Evolutionary conservation across 2,113 vertebrate genomes (phyloP), one percentile per base, ranked within the genome.

Genomic region (Tor tambroides): DNA sequence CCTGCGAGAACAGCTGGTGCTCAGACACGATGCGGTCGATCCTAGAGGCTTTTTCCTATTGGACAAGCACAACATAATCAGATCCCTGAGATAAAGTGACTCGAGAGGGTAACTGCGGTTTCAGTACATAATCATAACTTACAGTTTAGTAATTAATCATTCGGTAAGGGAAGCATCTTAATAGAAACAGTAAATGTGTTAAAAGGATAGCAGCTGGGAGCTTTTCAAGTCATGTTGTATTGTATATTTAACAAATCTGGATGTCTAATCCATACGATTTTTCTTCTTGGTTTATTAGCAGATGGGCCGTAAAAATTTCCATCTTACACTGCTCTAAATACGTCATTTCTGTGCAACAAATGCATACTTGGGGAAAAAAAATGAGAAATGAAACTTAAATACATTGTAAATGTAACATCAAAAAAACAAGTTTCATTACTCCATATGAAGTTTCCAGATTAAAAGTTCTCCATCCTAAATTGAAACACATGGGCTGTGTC

Each of bases 11-110:
- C 88, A 99, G 96, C 83, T 95, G 96, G 90, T 99, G 98, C 85
- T 99, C 98, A 0, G 95, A 95, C 1, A 98, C 97, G 0, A 96
- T 95, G 19, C 98, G 95, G 15, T 99, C 97, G 92, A 99, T 95
- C 89, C 96, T 95, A 15, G 96, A 97, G 89, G 97, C 93, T 90
- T 98, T 99, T 91, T 99, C 98, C 98, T 99, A 90, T 21, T 51
- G 12, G 17, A 88, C 9, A 26, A 30, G 26, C 17, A 65, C 10
- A 56, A 46, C 2, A 87, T 11, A 74, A 28, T 77, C 15, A 5
- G 69, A 19, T 19, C 6, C 9, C 8, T n/a, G 26, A 84, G 9
- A 38, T 79, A n/a, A 19, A 71, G 67, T 35, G 17, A 54, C 15
- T 54, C 15, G 2, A 74, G 61, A 74, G 9, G 75, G 2, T 23